Evolutionary conservation across 92 coral and sea anemone species (phyloP).

Genomic region (Pocillopora grandis): DNA sequence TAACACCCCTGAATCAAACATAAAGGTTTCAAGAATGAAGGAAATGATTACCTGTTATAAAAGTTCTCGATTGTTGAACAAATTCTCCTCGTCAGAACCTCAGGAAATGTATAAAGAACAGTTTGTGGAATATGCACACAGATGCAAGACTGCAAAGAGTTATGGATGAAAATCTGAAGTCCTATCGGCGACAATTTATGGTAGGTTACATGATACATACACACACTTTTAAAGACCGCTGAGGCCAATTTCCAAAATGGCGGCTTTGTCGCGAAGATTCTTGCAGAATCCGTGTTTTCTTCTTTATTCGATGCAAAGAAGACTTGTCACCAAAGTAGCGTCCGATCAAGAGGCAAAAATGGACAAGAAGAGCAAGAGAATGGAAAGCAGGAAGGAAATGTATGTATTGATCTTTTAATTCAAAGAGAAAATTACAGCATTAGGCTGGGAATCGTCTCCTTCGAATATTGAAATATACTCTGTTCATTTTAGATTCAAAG

Average conservation of each 20-base stretch:
- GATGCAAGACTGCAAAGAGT: no score
- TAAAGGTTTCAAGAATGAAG: no score
- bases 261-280: background rate
- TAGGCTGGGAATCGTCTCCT: background rate
- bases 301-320: constrained; percentile 9
- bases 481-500: constrained; percentile 65
- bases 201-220: background rate
- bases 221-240: background rate
- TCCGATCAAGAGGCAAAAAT: constrained; percentile 19
- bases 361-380: constrained; percentile 40
- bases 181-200: background rate
- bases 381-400: constrained; percentile 42
- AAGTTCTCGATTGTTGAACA: no score
- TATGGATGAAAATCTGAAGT: background rate
- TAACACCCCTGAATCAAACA: no score
- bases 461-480: background rate
- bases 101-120: no score
- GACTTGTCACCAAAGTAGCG: constrained; percentile 6
- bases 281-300: constrained; percentile 5
- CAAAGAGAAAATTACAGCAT: background rate
- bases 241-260: constrained; percentile 17
- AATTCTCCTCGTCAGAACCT: background rate
- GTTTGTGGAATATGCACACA: no score
- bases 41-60: no score
- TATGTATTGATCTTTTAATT: background rate